Conservation (phyloP, 2,113 vertebrate species). For the Pelmatolapia mariae region DNA sequence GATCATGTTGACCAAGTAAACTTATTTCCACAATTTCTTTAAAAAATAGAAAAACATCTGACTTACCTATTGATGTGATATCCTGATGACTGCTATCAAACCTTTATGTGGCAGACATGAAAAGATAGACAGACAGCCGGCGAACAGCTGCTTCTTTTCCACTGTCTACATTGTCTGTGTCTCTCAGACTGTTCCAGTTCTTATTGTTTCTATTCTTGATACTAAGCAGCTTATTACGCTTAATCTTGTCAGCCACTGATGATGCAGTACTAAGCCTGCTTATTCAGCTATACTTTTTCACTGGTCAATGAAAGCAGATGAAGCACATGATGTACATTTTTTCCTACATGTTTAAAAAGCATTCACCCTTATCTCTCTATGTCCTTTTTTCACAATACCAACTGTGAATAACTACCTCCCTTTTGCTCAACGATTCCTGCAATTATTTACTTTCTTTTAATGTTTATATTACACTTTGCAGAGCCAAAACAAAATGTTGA, state of each 20-base stretch:
- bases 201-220: conserved; percentile 81
- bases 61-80: not conserved
- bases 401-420: not conserved
- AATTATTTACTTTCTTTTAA: not conserved
- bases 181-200: conserved; percentile 74
- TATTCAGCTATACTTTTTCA: not conserved
- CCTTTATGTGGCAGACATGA: not conserved
- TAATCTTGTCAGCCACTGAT: conserved; percentile 77
- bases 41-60: not conserved
- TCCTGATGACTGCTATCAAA: not conserved
- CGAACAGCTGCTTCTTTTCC: not conserved
- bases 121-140: not conserved
- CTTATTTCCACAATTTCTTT: fast-evolving
- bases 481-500: not conserved
- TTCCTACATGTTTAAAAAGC: not conserved
- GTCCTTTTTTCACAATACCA: not conserved
- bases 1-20: not conserved
- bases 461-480: not conserved
- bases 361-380: fast-evolving
- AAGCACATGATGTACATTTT: not conserved
- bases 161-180: not conserved
- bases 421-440: not conserved
- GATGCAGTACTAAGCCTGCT: conserved; percentile 28
- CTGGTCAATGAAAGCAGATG: not conserved
- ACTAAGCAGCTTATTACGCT: conserved; percentile 83